These are phyloP conservation scores for Falco naumanni DNA, from an alignment of 2,797 vertebrate genomes.

Conservation along the genomic window DNA sequence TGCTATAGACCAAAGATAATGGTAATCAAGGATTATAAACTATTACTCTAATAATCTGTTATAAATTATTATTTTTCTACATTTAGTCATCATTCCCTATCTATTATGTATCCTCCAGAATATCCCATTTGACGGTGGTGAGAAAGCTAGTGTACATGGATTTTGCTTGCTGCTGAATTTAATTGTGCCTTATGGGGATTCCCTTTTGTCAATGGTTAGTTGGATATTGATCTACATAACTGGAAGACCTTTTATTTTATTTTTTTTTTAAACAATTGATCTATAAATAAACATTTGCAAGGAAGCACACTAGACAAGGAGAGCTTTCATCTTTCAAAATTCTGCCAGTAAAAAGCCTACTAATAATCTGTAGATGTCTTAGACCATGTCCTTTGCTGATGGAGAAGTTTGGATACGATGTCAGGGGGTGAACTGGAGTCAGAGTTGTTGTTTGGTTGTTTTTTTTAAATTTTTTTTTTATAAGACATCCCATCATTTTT, in stretches of 20 bases:
- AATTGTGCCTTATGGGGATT: conserved; percentile 58
- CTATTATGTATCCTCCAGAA: neutral
- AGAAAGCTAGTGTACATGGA: neutral
- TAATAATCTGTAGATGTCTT: neutral
- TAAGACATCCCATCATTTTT: neutral
- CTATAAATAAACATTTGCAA: conserved; percentile 2
- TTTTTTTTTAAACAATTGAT: neutral
- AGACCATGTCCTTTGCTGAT: neutral
- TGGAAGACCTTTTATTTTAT: neutral
- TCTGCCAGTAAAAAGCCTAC: neutral
- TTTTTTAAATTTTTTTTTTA: no score
- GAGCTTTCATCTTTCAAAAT: neutral
- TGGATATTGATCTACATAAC: conserved; percentile 15
- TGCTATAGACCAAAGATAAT: neutral
- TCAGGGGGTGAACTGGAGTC: neutral
- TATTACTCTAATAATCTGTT: neutral
- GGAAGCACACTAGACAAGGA: neutral
- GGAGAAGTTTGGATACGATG: neutral
- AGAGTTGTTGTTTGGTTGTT: neutral
- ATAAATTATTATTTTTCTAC: neutral
- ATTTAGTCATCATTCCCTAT: neutral
- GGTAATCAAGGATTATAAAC: neutral
- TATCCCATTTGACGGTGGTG: neutral
- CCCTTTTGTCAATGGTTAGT: conserved; percentile 5
- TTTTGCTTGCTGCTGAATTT: neutral